Evolutionary conservation across 1,140 invertebrate genomes (phyloP), one percentile per base, ranked within the genome.

Genomic region (Tribolium madens): DNA sequence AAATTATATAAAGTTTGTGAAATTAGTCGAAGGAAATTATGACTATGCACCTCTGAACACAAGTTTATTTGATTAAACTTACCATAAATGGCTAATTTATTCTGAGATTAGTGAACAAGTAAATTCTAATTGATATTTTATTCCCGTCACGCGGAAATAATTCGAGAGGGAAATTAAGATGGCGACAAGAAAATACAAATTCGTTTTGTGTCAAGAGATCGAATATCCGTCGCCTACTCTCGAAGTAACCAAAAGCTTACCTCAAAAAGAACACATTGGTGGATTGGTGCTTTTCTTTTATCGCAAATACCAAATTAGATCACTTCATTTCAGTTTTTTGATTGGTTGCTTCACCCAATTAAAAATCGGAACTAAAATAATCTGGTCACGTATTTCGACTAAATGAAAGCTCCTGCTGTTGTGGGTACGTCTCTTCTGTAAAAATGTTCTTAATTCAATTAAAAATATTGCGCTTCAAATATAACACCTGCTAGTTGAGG

Each of bases 131-230:
- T 64, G 31, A 42, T 64, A 26, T 26, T 64, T 21, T 64, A 26
- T 42, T 64, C 57, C 26, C 14, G 14, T 64, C 57, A 42, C 57
- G 57, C 57, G 12, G 26, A 26, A 64, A 64, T 64, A 64, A 64
- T 64, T 64, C 57, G 57, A 18, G 31, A 26, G 57, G 18, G 21
- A 64, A 64, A 64, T 26, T 64, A 64, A 12, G 57, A 21, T 42
- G 26, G 57, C 57, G 57, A 64, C 57, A 64, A 33, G 57, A 26
- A 64, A 64, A 64, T 26, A 26, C 57, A 64, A 64, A 64, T 64
- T 64, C 21, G 31, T 64, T 26, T 64, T 26, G 12, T 64, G 57
- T 64, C 13, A 12, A 33, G 10, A 26, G 53, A 15, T 12, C 50
- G 50, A 15, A 18, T 18, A 60, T 60, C 57, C 26, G 21, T 42